Percentiles rank a stretch among this genome's conserved stretches.
Evolutionary conservation across 2,888 invertebrate genomes (phyloP).

Genomic region (Cantharis lateralis): DNA sequence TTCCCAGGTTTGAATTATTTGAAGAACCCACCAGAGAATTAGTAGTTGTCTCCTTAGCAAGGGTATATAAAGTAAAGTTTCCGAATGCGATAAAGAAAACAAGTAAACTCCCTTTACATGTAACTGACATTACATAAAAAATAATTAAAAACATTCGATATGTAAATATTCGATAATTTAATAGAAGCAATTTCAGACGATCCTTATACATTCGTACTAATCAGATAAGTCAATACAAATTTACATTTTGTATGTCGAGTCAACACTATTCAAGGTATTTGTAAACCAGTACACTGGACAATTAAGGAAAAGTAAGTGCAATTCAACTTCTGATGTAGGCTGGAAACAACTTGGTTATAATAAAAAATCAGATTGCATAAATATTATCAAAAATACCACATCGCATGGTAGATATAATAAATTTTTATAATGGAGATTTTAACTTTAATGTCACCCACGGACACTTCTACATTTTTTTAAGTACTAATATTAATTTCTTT

Average conservation of each 20-base stretch:
- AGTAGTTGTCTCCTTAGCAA: not conserved
- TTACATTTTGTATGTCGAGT: not conserved
- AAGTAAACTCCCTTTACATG: not conserved
- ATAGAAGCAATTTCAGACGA: not conserved
- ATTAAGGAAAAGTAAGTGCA: slow-evolving; percentile 9
- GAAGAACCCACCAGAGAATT: not conserved
- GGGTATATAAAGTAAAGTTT: not conserved
- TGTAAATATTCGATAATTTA: not conserved
- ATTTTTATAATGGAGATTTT: not conserved
- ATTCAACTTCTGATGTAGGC: slow-evolving; percentile 7
- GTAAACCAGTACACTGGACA: slow-evolving; percentile 6
- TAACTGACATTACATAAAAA: not conserved
- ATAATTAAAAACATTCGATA: not conserved
- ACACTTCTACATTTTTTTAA: not conserved
- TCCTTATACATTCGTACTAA: not conserved
- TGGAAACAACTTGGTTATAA: not conserved
- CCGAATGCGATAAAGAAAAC: not conserved
- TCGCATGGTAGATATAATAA: not conserved
- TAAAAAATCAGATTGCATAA: not conserved
- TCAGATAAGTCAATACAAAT: not conserved
- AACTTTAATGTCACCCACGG: not conserved
- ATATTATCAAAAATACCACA: not conserved
- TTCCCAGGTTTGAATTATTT: not conserved
- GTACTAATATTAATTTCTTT: not conserved
- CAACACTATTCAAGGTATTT: not conserved